Base-by-base conservation (phyloP, 2,888 invertebrate genomes). In the Netelia melanura region DNA sequence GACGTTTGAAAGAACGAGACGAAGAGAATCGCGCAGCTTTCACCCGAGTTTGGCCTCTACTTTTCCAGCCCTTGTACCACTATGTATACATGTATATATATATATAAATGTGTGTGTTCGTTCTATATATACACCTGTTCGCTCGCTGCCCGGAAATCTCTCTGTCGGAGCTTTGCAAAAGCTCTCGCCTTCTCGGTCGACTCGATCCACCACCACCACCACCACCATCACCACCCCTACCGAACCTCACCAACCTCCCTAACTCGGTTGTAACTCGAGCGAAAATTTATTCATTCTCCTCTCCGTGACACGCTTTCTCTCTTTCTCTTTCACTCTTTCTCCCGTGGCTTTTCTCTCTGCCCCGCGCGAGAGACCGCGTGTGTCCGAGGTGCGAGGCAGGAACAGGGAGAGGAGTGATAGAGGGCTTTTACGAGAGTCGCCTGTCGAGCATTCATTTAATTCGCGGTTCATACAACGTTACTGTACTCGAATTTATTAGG, bases 271-370 rank as follows among this genome's bases (percentile, higher is more conserved):
- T 82, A 79, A 77, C 70, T 77, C 64, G 54, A 75, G 80, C 64
- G 72, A 80, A 84, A 84, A 86, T 84, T 79, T 86, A 84, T 84
- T 82, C 76, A 80, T 82, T 81, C 61, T 56, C 61, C 64, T 76
- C 75, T 82, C 38, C 38, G 38, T 38, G 38, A 38, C 38, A 38
- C 38, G 38, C 38, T 38, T 68, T 30, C 44, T 58, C 21, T 74
- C 62, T 72, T 23, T 65, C 30, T 30, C 30, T 72, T 17, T 65
- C 56, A 72, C 61, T 65, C 38, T 65, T 43, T 71, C 54, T n/a
- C 21, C 6, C 5, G 44, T 48, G 17, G 23, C 76, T 67, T 67
- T 67, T 44, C 67, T 68, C 58, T 68, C 68, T 76, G 25, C 9
- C 8, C n/a, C 23, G 8, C 30, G 52, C 52, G 17, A 56, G 21